Percentiles rank a stretch among this genome's conserved stretches.
Evolutionary conservation across 2,113 vertebrate genomes (phyloP).

Genomic region (Aspiorhynchus laticeps): DNA sequence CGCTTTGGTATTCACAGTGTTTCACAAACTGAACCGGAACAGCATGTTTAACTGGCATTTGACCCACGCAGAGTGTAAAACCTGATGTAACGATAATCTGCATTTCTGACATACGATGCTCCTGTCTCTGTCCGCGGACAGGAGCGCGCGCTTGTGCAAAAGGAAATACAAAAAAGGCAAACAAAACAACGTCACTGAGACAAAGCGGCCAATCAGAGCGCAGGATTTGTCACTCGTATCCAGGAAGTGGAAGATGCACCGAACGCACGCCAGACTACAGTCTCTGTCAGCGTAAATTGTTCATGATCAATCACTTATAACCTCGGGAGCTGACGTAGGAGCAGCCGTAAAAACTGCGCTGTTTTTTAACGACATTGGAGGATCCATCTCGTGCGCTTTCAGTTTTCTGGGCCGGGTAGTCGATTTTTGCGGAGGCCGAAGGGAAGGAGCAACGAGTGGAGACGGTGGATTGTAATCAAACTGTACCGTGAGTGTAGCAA

Average conservation of each 20-base stretch:
- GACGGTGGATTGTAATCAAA: too few species aligned
- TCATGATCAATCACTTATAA: neutral
- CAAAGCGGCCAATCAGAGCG: slow-evolving; percentile 44
- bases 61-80: neutral
- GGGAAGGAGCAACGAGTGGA: too few species aligned
- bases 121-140: neutral
- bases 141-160: neutral
- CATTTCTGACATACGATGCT: neutral
- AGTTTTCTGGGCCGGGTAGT: too few species aligned
- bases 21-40: slow-evolving; percentile 1
- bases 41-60: neutral
- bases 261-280: neutral
- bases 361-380: too few species aligned
- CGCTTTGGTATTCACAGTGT: neutral
- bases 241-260: slow-evolving; percentile 54
- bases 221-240: slow-evolving; percentile 26
- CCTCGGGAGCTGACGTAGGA: too few species aligned
- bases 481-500: too few species aligned
- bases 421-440: too few species aligned
- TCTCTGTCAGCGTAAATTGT: neutral
- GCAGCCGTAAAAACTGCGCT: too few species aligned
- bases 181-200: neutral
- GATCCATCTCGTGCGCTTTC: too few species aligned
- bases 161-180: neutral
- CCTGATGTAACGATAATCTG: neutral